Evolutionary conservation across 2,888 invertebrate species (phyloP), one percentile per base, ranked within the genome.

Genomic region (Coenonympha glycerion): DNA sequence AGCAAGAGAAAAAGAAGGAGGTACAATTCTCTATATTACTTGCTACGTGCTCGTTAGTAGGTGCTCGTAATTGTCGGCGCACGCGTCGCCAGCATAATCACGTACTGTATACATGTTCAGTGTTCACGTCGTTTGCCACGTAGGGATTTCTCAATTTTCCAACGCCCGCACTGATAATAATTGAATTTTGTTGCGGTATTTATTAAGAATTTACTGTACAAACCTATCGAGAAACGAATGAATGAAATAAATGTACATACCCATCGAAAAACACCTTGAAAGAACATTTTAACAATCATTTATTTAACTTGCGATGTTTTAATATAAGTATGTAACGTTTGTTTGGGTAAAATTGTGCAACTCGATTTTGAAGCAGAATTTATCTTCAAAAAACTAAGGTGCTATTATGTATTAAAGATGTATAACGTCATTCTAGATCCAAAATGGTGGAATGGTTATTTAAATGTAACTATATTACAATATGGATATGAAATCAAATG

Each of bases 1-100:
- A 21, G 21, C 36, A 37, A 19, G 2, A 21, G 36, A 15, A 37
- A 37, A 37, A 13, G 11, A 19, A 21, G 22, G 16, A 33, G 22
- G 37, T 22, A 13, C 30, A 42, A 42, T 16, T 34, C 26, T n/a
- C 33, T 19, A 19, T 6, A 19, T 13, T 26, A 33, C 31, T 44
- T 44, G 31, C 41, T 47, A 64, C 64, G 65, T 66, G 63, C 59
- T 68, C 62, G 62, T 68, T 68, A 64, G 61, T 47, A 42, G 51
- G 52, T 51, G 39, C 55, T 22, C 56, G 57, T 64, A 65, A 64
- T 60, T 60, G 61, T 52, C 58, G 54, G 60, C 55, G 56, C 60
- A 52, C 58, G 58, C 58, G 53, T 57, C 52, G 53, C 52, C 56
- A 52, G 15, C 48, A 59, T 56, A 54, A 62, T 59, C 69, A 70